Percentiles rank a stretch among this genome's conserved stretches.
phyloP scores from a whole-genome alignment of 2,113 vertebrate genomes.

The Ceyx margarethae region DNA sequence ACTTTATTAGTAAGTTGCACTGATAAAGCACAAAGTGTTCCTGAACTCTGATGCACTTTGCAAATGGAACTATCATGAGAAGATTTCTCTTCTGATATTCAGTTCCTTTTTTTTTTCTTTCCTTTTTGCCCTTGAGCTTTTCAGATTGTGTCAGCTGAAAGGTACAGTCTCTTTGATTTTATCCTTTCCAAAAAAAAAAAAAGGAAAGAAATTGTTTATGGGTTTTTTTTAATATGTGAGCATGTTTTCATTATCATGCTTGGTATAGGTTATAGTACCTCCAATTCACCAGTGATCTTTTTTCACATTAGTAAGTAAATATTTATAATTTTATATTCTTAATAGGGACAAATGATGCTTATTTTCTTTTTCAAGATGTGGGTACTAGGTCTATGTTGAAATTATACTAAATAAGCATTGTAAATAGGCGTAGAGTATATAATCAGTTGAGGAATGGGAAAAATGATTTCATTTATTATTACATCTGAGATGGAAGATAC shows the following conservation, averaged over 20 bases:
- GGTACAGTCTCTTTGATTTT: not conserved
- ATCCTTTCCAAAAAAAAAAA: not conserved
- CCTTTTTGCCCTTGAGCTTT: not conserved
- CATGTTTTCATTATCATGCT: not conserved
- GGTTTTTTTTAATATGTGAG: fast-evolving
- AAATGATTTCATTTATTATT: constrained; percentile 1
- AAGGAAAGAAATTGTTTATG: not conserved
- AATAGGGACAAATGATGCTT: not conserved
- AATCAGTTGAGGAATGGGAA: not conserved
- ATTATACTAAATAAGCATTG: not conserved
- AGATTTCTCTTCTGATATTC: not conserved
- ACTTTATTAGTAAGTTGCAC: not conserved
- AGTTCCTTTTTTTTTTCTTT: not conserved
- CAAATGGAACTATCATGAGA: not conserved
- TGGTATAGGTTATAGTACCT: not conserved
- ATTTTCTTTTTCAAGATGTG: not conserved
- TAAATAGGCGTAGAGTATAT: not conserved
- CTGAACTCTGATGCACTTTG: not conserved
- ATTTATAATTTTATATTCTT: not conserved
- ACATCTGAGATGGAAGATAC: not conserved
- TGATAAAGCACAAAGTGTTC: not conserved
- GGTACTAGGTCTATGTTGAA: not conserved
- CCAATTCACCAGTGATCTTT: not conserved
- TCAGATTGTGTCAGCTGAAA: not conserved
- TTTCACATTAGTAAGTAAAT: not conserved